A percentile compares a stretch with the other conserved stretches of the same genome.
These are phyloP conservation scores for Ophion ventricosus DNA, from an alignment of 2,888 invertebrate genomes.

Conservation along the genomic window DNA sequence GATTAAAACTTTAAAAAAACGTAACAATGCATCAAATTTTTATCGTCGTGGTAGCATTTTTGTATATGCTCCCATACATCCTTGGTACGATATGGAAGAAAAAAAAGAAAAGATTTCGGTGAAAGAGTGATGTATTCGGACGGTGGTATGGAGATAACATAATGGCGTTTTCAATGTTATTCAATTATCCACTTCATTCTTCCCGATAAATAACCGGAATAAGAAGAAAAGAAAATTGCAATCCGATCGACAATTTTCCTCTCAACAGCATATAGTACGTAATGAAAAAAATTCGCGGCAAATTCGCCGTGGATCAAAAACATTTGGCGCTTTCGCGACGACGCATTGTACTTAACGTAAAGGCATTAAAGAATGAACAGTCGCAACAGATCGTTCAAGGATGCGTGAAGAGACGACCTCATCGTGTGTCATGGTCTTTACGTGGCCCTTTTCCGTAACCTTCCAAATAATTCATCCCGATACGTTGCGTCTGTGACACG, in stretches of 20 bases:
- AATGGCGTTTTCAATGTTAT: neutral
- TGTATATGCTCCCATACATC: neutral
- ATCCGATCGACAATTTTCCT: neutral
- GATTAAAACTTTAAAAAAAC: neutral
- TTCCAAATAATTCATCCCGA: neutral
- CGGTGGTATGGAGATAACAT: slow-evolving; percentile 12
- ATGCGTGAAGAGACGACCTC: too few relatives aligned
- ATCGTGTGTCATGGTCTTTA: neutral
- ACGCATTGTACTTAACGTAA: neutral
- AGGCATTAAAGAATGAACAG: neutral
- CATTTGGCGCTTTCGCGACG: neutral
- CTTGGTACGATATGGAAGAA: slow-evolving; percentile 22
- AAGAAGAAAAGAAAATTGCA: neutral
- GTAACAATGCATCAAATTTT: neutral
- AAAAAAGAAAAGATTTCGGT: slow-evolving; percentile 9
- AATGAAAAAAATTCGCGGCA: neutral
- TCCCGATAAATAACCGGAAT: neutral
- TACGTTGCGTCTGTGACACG: neutral
- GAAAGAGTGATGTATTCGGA: slow-evolving; percentile 9
- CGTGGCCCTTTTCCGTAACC: neutral
- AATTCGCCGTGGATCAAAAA: neutral
- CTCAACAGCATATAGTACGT: neutral
- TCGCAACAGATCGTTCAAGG: too few relatives aligned
- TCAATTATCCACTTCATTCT: too few relatives aligned
- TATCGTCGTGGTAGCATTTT: neutral